phyloP scores from a whole-genome alignment of 2,113 vertebrate genomes.

The Macroglossus sobrinus region DNA sequence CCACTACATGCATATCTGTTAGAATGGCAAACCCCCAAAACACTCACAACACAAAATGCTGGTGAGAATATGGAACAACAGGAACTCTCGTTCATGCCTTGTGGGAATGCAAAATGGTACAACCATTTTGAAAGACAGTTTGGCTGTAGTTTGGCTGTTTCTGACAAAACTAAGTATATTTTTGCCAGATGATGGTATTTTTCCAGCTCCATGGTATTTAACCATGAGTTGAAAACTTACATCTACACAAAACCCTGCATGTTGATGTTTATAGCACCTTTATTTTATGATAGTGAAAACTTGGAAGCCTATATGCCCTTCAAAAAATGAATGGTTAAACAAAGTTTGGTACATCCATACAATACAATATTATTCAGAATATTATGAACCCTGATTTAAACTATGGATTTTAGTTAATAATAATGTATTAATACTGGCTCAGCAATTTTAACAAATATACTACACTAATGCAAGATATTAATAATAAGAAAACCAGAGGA shows the following conservation, averaged over 20 bases:
- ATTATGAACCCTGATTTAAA: not conserved
- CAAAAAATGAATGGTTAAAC: not conserved
- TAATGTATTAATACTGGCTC: not conserved
- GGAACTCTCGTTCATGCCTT: not conserved
- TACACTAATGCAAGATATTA: not conserved
- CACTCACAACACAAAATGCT: not conserved
- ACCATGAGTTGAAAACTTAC: not conserved
- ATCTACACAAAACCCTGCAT: not conserved
- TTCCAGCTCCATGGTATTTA: not conserved
- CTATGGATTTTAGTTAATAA: not conserved
- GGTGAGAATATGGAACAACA: not conserved
- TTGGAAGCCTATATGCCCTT: not conserved
- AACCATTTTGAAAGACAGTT: not conserved
- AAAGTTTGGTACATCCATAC: not conserved
- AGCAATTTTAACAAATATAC: not conserved
- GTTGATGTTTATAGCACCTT: not conserved
- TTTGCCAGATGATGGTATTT: not conserved
- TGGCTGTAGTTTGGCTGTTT: not conserved
- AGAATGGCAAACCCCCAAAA: not conserved
- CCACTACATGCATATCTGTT: not conserved
- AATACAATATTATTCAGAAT: not conserved
- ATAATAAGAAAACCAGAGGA: not conserved
- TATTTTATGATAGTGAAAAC: not conserved
- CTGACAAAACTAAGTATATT: not conserved
- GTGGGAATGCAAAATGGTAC: not conserved